Evolutionary conservation across 1,140 invertebrate species (phyloP).

Genomic region (Drosophila littoralis): DNA sequence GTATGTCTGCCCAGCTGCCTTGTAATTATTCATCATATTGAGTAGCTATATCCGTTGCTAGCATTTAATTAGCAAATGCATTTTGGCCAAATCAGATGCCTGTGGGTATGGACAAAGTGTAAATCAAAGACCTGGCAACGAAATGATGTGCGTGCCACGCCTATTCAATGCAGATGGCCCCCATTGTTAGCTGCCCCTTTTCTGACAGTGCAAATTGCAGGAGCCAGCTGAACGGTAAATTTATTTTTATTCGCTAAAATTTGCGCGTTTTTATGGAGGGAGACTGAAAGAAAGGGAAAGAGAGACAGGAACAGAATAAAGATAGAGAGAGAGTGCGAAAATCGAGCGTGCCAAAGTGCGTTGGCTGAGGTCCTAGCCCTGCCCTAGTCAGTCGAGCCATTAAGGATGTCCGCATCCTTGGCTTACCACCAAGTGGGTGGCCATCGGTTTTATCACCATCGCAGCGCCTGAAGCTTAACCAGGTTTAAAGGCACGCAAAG

Average conservation of each 20-base stretch:
- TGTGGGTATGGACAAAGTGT: neutral
- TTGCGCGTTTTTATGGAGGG: conserved; percentile 4
- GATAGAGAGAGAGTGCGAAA: neutral
- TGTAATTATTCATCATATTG: conserved; percentile 25
- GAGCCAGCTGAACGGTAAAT: conserved; percentile 16
- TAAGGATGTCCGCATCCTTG: conserved; percentile 51
- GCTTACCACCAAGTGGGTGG: conserved; percentile 26
- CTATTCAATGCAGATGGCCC: conserved; percentile 20
- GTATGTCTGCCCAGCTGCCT: neutral
- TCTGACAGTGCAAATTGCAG: conserved; percentile 13
- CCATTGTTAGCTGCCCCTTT: neutral
- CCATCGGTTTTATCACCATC: conserved; percentile 43
- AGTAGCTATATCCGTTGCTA: neutral
- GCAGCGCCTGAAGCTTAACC: conserved; percentile 15
- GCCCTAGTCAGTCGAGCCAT: conserved; percentile 25
- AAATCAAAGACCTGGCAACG: conserved; percentile 9
- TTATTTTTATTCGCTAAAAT: conserved; percentile 50
- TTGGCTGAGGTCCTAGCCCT: neutral
- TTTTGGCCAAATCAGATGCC: conserved; percentile 11
- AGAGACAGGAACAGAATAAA: neutral
- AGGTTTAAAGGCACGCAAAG: conserved; percentile 40
- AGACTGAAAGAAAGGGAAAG: too few species aligned
- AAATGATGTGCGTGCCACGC: conserved; percentile 4
- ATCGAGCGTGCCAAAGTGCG: neutral
- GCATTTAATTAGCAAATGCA: conserved; percentile 35